These are phyloP conservation scores for Hirtodrosophila alboralis DNA, from an alignment of 2,888 invertebrate species.

Conservation along the genomic window DNA sequence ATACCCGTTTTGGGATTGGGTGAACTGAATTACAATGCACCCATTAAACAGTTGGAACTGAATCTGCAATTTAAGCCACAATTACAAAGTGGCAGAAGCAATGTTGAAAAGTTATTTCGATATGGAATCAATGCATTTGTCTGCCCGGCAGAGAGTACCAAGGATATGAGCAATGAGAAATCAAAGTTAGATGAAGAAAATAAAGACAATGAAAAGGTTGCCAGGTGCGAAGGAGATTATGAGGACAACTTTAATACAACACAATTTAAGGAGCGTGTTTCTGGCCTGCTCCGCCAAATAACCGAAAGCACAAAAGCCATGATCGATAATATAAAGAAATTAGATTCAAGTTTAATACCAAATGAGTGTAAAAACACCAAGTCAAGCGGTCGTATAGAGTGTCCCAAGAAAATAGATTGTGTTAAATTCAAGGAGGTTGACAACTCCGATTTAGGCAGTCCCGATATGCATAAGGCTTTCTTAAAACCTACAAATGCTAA, in stretches of 20 bases:
- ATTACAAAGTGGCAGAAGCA: not conserved
- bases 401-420: not conserved
- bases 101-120: not conserved
- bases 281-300: constrained; percentile 20
- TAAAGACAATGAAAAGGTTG: not conserved
- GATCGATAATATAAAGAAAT: constrained; percentile 9
- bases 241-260: constrained; percentile 11
- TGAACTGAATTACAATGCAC: too few species aligned
- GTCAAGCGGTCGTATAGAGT: too few species aligned
- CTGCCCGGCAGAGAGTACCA: constrained; percentile 15
- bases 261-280: constrained; percentile 10
- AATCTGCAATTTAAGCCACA: constrained; percentile 7
- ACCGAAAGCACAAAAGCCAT: constrained; percentile 10
- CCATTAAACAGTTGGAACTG: constrained; percentile 2
- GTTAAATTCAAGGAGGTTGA: not conserved
- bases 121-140: not conserved
- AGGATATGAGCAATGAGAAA: constrained; percentile 2
- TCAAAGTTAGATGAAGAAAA: constrained; percentile 1
- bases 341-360: not conserved
- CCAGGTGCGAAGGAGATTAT: not conserved
- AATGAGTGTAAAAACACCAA: not conserved
- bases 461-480: not conserved
- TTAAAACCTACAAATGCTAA: not conserved
- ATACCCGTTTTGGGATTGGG: not conserved
- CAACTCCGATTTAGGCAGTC: not conserved